Base-by-base conservation (phyloP, 2,888 invertebrate genomes). In the Drosophila anceps region DNA sequence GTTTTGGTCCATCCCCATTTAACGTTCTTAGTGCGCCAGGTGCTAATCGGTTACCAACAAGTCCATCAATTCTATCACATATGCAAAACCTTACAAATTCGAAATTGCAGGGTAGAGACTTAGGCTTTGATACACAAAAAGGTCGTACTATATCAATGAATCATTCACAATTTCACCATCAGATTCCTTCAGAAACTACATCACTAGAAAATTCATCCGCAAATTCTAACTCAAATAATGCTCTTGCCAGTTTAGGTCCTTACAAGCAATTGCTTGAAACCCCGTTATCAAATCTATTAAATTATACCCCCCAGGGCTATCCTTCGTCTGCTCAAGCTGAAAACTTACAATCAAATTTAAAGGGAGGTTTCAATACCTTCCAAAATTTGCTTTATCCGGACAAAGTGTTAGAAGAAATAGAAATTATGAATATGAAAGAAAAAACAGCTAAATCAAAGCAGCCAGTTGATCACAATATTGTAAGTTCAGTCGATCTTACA, bases 251-350 rank as follows among this genome's bases (percentile, higher is more conserved):
- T 5, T 59, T 83, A n/a, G 69, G 54, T 6, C 69, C 77, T 10
- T 83, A 83, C 29, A 83, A 81, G 15, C 69, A 74, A 39, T 39
- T 81, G 31, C 54, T 81, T 13, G 81, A 83, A 44, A 83, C 64
- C n/a, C 81, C 84, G 1, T 13, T 83, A 7, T 43, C 81, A 20
- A 68, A 44, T 48, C 33, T 81, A 1, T 51, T 83, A 20, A 62
- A 77, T 60, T 67, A 73, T 43, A 63, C 73, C 1, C 48, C 57
- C 1, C 82, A 82, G 27, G 35, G 10, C 2, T 81, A 80, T 18
- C 35, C 48, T 9, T 10, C 69, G 10, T 13, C 54, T 0, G 50
- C 51, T 24, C 69, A 61, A 54, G 37, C 53, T 1, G 75, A 74
- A 27, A 61, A 24, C 2, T 29, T 69, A 18, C 78, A 63, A 37